Evolutionary conservation across 2,113 vertebrate species (phyloP).

Genomic region (Rynchops niger): DNA sequence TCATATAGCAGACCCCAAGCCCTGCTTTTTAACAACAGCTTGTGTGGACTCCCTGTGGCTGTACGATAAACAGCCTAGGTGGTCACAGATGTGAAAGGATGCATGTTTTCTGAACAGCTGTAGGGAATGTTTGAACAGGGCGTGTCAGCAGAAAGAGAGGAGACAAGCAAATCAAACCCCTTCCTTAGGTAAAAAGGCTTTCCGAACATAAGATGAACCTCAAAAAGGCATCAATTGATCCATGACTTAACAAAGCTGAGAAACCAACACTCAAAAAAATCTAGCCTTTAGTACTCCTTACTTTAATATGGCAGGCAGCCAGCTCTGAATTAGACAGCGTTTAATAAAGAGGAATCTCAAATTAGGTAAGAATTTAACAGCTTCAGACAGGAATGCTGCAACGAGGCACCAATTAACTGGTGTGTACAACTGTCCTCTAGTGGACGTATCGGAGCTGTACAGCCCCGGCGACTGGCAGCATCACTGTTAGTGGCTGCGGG

Average conservation of each 20-base stretch:
- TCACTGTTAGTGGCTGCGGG: background rate
- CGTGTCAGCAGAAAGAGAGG: background rate
- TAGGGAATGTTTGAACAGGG: background rate
- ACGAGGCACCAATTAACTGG: background rate
- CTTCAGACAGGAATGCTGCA: background rate
- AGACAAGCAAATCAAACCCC: background rate
- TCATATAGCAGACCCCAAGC: background rate
- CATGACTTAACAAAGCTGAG: background rate
- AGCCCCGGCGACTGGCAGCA: background rate
- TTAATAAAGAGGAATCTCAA: background rate
- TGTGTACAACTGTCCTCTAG: background rate
- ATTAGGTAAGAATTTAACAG: slow-evolving; percentile 11
- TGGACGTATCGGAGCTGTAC: background rate
- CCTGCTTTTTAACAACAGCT: background rate
- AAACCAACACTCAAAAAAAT: background rate
- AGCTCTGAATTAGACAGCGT: background rate
- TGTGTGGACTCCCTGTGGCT: background rate
- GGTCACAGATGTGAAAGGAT: background rate
- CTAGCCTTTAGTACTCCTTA: background rate
- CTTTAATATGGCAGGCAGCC: background rate
- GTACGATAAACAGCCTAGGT: background rate
- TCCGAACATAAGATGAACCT: background rate
- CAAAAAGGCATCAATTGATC: background rate
- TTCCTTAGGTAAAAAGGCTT: background rate
- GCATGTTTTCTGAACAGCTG: background rate